Evolutionary conservation across 2,888 invertebrate genomes (phyloP).

Genomic region (Drosophila quinaria): DNA sequence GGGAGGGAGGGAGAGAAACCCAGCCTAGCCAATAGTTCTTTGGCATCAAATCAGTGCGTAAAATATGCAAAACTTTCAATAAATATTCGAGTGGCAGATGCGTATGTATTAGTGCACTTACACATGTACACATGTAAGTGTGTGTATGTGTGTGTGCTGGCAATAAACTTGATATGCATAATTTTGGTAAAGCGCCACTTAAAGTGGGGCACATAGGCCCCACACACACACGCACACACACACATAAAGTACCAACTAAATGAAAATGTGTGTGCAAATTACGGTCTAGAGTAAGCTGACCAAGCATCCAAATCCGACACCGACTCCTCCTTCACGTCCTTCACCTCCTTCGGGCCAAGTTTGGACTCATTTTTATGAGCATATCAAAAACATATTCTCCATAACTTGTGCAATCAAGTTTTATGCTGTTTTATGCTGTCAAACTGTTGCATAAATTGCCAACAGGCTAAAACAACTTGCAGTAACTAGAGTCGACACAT

Average conservation of each 20-base stretch:
- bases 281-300: slow-evolving; percentile 50
- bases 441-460: slow-evolving; percentile 76
- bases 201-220: slow-evolving; percentile 29
- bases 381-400: slow-evolving; percentile 60
- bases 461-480: slow-evolving; percentile 50
- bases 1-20: background rate
- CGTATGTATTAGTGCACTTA: slow-evolving; percentile 11
- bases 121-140: background rate
- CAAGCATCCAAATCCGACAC: slow-evolving; percentile 3
- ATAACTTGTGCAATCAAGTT: slow-evolving; percentile 75
- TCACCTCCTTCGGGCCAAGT: slow-evolving; percentile 14
- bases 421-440: slow-evolving; percentile 60
- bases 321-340: background rate
- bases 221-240: slow-evolving; percentile 7
- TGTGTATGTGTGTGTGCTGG: slow-evolving; percentile 42
- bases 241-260: slow-evolving; percentile 42
- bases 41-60: slow-evolving; percentile 65
- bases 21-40: slow-evolving; percentile 29
- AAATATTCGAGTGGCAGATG: slow-evolving; percentile 20
- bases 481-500: slow-evolving; percentile 6
- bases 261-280: slow-evolving; percentile 67
- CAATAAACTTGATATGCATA: slow-evolving; percentile 77
- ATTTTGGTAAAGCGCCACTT: slow-evolving; percentile 69
- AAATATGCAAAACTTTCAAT: slow-evolving; percentile 71
- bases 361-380: slow-evolving; percentile 60